Evolutionary conservation across 2,113 vertebrate species (phyloP), one percentile per base, ranked within the genome.

Genomic region (Sinocyclocheilus rhinocerous): DNA sequence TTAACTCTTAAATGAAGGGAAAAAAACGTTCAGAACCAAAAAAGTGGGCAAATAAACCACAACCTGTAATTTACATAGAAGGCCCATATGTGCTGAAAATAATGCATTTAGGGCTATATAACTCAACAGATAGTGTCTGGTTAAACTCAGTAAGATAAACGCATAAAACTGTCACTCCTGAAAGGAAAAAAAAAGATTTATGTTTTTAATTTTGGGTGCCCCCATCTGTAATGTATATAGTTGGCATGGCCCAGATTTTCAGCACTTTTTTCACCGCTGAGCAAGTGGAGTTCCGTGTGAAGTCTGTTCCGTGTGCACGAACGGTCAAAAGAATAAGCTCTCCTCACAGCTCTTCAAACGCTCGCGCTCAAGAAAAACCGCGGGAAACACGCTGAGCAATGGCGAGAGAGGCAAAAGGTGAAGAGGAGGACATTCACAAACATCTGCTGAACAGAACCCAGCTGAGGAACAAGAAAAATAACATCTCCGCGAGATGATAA

Each of bases 181-280:
- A 10, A 36, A 20, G 16, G 39, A 8, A 8, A 36, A 55, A 70
- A 81, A 82, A 57, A 89, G 42, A 89, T 89, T 76, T 57, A 85
- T 87, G 87, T 36, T 61, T 86, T 81, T 89, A 88, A 85, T 87
- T 76, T 52, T 22, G 22, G 18, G 65, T 83, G 78, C 80, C 67
- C 26, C 61, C 33, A 63, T 80, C 76, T 90, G 87, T 90, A 89
- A 87, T 89, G 33, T 45, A 75, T 76, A 7, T 80, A 69, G 61
- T 59, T 81, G 33, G 45, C 86, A 65, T 72, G 70, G 24, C 70
- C 10, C 83, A 88, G 57, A 88, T 50, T 85, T 50, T 85, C 67
- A 88, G 85, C 81, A 42, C 42, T 86, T 85, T 85, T 70, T 29
- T 29, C 86, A 84, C 52, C 57, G 67, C 39, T 50, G 61, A 26